Evolutionary conservation across 2,797 vertebrate species (phyloP).

Genomic region (Bufotes viridis): DNA sequence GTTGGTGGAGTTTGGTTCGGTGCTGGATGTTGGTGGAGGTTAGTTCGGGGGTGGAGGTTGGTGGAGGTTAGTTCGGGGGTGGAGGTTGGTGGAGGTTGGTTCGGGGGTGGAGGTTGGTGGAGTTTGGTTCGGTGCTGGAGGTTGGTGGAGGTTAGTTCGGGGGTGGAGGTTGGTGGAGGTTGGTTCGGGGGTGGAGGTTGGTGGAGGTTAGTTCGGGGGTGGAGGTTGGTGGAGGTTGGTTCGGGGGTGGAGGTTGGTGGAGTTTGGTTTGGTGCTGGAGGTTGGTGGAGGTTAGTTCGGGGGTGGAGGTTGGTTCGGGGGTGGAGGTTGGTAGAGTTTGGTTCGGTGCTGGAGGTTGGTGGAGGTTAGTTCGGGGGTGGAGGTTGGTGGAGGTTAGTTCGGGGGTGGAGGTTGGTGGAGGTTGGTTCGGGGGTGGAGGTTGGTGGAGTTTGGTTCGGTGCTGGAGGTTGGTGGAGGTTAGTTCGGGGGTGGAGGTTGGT

Average conservation of each 20-base stretch:
- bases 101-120: not conserved
- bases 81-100: not conserved
- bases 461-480: not conserved
- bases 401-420: not conserved
- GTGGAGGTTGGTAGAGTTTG: not conserved
- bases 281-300: no score
- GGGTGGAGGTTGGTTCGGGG: no score
- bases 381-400: not conserved
- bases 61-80: not conserved
- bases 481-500: not conserved
- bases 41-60: not conserved
- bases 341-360: no score
- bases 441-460: not conserved
- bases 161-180: not conserved
- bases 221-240: not conserved
- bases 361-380: not conserved
- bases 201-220: not conserved
- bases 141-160: not conserved
- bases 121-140: fast-evolving
- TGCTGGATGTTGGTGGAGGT: no score
- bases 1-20: not conserved
- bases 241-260: not conserved
- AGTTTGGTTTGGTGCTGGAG: no score
- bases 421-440: not conserved
- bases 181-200: not conserved